phyloP scores from a whole-genome alignment of 1,140 invertebrate genomes.

The Aphis gossypii region DNA sequence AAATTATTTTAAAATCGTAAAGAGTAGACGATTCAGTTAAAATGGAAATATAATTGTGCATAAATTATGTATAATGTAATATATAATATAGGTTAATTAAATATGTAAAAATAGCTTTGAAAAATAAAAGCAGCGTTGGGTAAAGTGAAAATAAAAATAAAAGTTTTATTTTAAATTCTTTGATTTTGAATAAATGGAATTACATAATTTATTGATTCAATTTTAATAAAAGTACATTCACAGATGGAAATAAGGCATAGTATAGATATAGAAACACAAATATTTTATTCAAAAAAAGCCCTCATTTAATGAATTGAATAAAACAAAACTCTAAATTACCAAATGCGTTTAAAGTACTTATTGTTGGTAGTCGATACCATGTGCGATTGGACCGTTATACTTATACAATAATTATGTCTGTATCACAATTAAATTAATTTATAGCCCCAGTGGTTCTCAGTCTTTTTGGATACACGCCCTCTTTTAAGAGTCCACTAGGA shows the following conservation, averaged over 20 bases:
- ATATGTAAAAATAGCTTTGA: background rate
- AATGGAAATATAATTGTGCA: too few relatives aligned
- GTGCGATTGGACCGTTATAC: background rate
- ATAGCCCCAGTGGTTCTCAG: background rate
- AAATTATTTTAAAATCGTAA: background rate
- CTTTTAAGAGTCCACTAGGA: background rate
- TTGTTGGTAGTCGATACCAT: background rate
- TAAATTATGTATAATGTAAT: background rate
- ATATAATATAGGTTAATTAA: background rate
- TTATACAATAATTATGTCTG: background rate
- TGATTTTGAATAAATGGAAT: background rate
- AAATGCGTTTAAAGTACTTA: background rate
- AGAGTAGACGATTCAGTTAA: background rate
- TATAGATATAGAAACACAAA: background rate
- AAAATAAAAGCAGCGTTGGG: background rate
- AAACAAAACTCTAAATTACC: background rate
- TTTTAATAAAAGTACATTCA: background rate
- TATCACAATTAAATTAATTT: constrained; percentile 8
- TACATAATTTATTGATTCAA: background rate
- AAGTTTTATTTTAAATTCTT: background rate
- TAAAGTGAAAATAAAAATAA: background rate
- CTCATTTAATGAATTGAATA: background rate
- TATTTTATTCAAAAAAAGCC: background rate
- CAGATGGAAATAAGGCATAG: background rate
- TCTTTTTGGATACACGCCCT: background rate